Evolutionary conservation across 2,797 vertebrate genomes (phyloP).

Genomic region (Adelosebastes latens): DNA sequence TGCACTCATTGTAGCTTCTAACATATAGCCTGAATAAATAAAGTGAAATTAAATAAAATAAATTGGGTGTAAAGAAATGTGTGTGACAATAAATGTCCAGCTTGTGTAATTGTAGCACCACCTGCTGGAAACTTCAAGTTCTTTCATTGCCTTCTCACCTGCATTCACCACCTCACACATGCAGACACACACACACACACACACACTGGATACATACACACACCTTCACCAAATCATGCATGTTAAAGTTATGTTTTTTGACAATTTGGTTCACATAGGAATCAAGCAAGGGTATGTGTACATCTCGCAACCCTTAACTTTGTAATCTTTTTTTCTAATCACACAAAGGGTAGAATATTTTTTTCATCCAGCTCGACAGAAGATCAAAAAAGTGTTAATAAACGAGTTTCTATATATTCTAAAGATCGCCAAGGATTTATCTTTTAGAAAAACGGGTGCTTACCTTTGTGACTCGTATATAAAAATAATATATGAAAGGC

Average conservation of each 20-base stretch:
- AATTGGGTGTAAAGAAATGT: neutral
- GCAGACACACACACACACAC: neutral
- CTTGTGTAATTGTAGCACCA: conserved; percentile 71
- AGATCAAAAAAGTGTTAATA: neutral
- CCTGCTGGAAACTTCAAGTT: conserved; percentile 71
- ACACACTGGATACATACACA: neutral
- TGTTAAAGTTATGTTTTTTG: neutral
- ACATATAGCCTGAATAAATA: neutral
- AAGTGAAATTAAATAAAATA: neutral
- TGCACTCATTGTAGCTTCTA: neutral
- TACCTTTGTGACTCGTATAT: neutral
- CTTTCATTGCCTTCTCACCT: neutral
- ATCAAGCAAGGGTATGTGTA: too few relatives aligned
- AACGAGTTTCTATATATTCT: neutral
- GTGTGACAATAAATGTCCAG: neutral
- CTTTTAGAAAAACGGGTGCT: neutral
- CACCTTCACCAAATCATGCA: neutral
- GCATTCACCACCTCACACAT: neutral
- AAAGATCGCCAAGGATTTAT: neutral
- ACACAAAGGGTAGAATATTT: neutral
- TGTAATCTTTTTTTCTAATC: neutral
- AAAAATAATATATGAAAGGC: neutral
- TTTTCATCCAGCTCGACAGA: neutral
- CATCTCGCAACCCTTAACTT: too few relatives aligned
- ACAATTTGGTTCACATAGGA: too few relatives aligned